A percentile compares a stretch with the other conserved stretches of the same genome.
These are phyloP conservation scores for Barnardius zonarius DNA, from an alignment of 2,113 vertebrate genomes.

Conservation along the genomic window DNA sequence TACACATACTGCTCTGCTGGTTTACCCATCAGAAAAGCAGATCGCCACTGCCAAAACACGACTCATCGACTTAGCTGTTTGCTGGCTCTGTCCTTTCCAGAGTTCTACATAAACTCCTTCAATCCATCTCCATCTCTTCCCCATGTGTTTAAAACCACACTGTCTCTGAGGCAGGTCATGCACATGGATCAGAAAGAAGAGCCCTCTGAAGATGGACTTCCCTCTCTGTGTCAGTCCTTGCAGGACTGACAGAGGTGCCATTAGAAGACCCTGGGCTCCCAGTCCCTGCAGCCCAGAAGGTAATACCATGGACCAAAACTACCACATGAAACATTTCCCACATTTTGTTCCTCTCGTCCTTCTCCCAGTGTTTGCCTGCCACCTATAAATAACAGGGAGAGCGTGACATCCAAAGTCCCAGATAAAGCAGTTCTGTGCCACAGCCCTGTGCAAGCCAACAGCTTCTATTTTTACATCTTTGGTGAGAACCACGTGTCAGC, in stretches of 20 bases:
- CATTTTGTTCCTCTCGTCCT: not conserved
- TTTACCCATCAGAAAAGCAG: not conserved
- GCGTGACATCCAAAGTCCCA: conserved; percentile 49
- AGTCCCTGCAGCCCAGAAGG: not conserved
- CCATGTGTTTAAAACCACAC: not conserved
- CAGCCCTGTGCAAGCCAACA: conserved; percentile 15
- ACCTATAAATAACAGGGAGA: conserved; percentile 68
- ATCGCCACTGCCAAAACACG: not conserved
- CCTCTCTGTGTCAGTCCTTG: fast-evolving
- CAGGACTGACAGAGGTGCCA: not conserved
- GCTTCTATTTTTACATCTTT: conserved; percentile 72
- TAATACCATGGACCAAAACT: not conserved
- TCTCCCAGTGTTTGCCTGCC: conserved; percentile 11
- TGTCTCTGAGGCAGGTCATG: not conserved
- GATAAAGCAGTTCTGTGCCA: conserved; percentile 23
- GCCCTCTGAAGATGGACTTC: not conserved
- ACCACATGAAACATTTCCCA: not conserved
- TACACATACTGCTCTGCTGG: not conserved
- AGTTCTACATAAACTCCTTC: not conserved
- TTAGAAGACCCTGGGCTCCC: not conserved
- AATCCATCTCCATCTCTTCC: not conserved
- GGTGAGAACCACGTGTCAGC: conserved; percentile 70
- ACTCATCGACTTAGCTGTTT: fast-evolving
- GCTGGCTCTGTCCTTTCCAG: not conserved
- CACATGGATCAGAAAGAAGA: not conserved